A percentile compares a stretch with the other conserved stretches of the same genome.
Evolutionary conservation across 2,797 vertebrate genomes (phyloP).

Genomic region (Gambusia yucatana): DNA sequence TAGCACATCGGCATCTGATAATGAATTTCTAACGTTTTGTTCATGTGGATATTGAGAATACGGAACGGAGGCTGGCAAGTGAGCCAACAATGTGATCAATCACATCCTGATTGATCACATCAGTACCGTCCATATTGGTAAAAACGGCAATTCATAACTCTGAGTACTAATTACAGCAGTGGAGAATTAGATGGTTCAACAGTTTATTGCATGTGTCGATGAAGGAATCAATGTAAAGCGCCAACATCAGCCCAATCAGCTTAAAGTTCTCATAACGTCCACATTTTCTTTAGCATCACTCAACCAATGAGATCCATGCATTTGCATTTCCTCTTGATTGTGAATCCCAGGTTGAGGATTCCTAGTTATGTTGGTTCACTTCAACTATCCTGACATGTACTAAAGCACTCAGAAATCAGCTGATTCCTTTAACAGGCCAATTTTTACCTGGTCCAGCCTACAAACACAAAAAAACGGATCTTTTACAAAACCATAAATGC

Average conservation of each 20-base stretch:
- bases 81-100: not conserved
- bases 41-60: not conserved
- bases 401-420: not conserved
- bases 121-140: not conserved
- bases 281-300: not conserved
- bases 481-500: not conserved
- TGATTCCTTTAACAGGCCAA: not conserved
- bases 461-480: not conserved
- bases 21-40: not conserved
- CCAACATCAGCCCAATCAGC: not conserved
- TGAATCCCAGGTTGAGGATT: not conserved
- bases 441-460: not conserved
- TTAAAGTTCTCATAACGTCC: not conserved
- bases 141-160: not conserved
- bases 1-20: not conserved
- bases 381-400: not conserved
- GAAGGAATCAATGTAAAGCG: not conserved
- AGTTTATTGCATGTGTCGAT: not conserved
- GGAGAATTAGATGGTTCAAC: not conserved
- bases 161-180: not conserved
- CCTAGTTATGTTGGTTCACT: not conserved
- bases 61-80: not conserved
- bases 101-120: not conserved
- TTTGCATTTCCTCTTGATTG: not conserved
- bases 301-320: not conserved